Conservation (phyloP, 2,113 vertebrate species). For the Meles meles region DNA sequence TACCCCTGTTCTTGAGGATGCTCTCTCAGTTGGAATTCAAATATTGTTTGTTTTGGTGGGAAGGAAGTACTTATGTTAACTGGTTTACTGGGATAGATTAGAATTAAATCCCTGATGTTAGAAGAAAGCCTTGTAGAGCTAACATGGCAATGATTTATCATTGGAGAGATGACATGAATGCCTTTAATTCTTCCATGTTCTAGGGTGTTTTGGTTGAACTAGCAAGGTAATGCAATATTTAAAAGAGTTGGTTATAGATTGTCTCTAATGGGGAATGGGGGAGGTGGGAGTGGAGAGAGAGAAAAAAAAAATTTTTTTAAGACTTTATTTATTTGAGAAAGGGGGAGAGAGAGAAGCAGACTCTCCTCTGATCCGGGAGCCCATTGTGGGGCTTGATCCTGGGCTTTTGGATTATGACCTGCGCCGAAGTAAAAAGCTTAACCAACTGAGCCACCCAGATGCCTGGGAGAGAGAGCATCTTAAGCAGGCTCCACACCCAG, state of each 20-base stretch:
- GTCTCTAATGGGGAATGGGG: not conserved
- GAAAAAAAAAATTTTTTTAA: not conserved
- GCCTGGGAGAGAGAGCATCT: not conserved
- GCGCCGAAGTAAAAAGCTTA: not conserved
- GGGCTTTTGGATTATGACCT: not conserved
- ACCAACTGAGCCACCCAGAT: not conserved
- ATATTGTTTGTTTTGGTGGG: constrained; percentile 44
- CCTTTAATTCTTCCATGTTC: not conserved
- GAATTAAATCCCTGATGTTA: constrained; percentile 31
- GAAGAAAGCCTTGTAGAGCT: not conserved
- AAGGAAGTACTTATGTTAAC: constrained; percentile 41
- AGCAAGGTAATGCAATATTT: not conserved
- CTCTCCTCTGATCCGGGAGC: not conserved
- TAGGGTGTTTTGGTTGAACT: constrained; percentile 41
- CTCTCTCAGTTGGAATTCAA: constrained; percentile 28
- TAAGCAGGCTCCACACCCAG: not conserved
- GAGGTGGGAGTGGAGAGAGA: not conserved
- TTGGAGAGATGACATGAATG: not conserved
- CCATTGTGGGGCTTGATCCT: not conserved
- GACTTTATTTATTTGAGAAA: not conserved
- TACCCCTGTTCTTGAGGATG: not conserved
- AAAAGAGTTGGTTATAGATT: not conserved
- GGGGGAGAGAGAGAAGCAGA: not conserved
- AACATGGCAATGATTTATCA: not conserved
- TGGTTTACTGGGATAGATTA: constrained; percentile 51